Base-by-base conservation (phyloP, 1,140 invertebrate genomes). In the Anastrepha obliqua region DNA sequence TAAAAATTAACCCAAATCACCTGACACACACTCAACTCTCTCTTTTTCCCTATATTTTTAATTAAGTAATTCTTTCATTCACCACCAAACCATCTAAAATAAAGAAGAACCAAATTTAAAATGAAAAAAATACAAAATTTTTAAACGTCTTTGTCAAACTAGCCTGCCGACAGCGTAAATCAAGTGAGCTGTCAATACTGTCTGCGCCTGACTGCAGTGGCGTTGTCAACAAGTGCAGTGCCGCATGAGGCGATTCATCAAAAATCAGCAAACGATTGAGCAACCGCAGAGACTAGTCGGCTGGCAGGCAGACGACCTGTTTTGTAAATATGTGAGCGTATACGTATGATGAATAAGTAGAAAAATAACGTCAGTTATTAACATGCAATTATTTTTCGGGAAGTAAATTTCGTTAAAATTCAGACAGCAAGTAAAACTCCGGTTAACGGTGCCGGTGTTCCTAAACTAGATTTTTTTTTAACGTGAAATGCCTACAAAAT, bases 331-430 rank as follows among this genome's bases (percentile, higher is more conserved):
- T 55, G 29, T 29, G 51, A 55, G 51, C 11, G 11, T 55, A 11
- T n/a, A 8, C 15, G 11, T 17, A 17, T 62, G 60, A 62, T 13
- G 60, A 62, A 17, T 62, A 62, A 67, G 20, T 64, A 17, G 39
- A 11, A 11, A 39, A 39, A 42, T 3, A 39, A 9, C 64, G 39
- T 7, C 51, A 70, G 13, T 42, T 70, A 29, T 15, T 55, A 1
- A 9, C 2, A 44, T 13, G 29, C 39, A 42, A 39, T 29, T 39
- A 70, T 70, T 78, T 51, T 55, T 51, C 3, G 29, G 44, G 47
- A 81, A 15, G 42, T 74, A 47, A 74, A 74, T 74, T 44, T 74
- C 47, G 11, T 81, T 81, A 81, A 81, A 81, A 81, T 81, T 44
- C 74, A 58, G 17, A 81, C 74, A 55, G 74, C 51, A 55, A 74